Conservation (phyloP, 92 coral and sea anemone genomes). For the Heliopora coerulea region DNA sequence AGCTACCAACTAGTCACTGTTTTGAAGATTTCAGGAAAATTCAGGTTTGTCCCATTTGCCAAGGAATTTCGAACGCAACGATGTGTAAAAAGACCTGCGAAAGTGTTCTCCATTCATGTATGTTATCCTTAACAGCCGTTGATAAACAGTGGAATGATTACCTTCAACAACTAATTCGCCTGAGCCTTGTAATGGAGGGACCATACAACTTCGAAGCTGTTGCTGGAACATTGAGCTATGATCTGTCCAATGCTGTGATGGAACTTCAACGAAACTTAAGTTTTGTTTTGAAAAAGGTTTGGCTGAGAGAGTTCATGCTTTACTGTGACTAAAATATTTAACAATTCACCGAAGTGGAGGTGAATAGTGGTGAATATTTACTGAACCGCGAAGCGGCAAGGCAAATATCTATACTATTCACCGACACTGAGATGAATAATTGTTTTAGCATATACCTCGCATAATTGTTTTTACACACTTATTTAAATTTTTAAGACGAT, state of each 20-base stretch:
- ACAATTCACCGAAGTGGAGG: too few species aligned
- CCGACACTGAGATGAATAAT: too few species aligned
- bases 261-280: not conserved
- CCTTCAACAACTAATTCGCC: not conserved
- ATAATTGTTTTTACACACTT: too few species aligned
- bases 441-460: too few species aligned
- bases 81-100: conserved; percentile 21
- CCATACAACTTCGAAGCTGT: conserved; percentile 31
- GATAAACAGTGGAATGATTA: conserved; percentile 22
- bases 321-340: too few species aligned
- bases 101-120: conserved; percentile 20
- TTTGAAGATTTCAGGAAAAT: conserved; percentile 16
- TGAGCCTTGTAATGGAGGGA: conserved; percentile 15
- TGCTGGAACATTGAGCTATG: conserved; percentile 6
- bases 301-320: too few species aligned
- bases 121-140: not conserved
- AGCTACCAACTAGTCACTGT: conserved; percentile 6
- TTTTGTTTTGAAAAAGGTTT: conserved; percentile 4
- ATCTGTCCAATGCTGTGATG: conserved; percentile 26
- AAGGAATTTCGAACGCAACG: conserved; percentile 21
- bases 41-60: conserved; percentile 12
- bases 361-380: too few species aligned
- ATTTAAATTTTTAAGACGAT: too few species aligned
- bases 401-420: too few species aligned
- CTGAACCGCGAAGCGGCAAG: too few species aligned